These are phyloP conservation scores for Bombus ignitus DNA, from an alignment of 1,140 invertebrate genomes.

Conservation along the genomic window DNA sequence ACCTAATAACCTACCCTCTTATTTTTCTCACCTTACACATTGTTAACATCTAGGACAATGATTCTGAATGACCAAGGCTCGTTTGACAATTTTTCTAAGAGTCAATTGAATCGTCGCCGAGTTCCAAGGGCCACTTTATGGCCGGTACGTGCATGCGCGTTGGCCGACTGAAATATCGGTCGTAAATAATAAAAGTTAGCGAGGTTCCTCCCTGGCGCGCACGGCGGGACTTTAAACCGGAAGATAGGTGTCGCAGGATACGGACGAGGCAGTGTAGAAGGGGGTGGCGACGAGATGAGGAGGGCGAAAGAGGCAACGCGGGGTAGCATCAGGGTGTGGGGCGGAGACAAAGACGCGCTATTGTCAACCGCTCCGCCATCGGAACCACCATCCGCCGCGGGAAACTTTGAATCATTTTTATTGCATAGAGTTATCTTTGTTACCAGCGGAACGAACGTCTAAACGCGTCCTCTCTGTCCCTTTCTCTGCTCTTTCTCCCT, in stretches of 20 bases:
- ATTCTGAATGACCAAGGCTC: background rate
- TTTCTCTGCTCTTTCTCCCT: constrained; percentile 36
- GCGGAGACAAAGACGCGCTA: constrained; percentile 82
- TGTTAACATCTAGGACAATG: background rate
- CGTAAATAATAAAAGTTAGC: constrained; percentile 84
- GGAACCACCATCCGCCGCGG: constrained; percentile 83
- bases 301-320: constrained; percentile 69
- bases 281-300: constrained; percentile 61
- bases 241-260: constrained; percentile 83
- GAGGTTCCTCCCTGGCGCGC: constrained; percentile 79
- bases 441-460: constrained; percentile 82
- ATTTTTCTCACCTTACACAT: background rate
- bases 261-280: constrained; percentile 66
- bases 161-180: constrained; percentile 81
- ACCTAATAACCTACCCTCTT: background rate
- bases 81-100: constrained; percentile 8
- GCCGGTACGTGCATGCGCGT: constrained; percentile 61
- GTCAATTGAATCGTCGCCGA: constrained; percentile 52
- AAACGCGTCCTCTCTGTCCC: constrained; percentile 75
- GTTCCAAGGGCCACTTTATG: constrained; percentile 55
- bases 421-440: constrained; percentile 84
- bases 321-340: constrained; percentile 56
- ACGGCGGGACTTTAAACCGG: constrained; percentile 82
- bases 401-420: constrained; percentile 84
- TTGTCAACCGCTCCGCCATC: constrained; percentile 83